Evolutionary conservation across 2,888 invertebrate species (phyloP), one percentile per base, ranked within the genome.

Genomic region (Altica lythri): DNA sequence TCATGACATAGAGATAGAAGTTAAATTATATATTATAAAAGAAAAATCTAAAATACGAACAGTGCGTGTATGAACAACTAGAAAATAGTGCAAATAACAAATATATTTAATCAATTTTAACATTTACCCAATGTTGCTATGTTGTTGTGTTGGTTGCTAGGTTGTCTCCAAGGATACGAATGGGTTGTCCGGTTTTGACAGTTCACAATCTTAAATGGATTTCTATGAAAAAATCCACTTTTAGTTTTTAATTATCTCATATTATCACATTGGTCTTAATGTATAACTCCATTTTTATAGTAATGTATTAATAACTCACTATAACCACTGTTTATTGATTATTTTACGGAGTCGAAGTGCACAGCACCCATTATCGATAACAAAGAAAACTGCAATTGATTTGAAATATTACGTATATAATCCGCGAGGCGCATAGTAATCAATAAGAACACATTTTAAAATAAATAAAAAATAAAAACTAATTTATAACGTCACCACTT

Each of bases 81-180:
- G 29, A 54, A 43, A 54, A 38, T 45, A 42, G 61, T 62, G 59
- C 59, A 59, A 60, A 53, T 49, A 57, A 46, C 45, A 52, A 18
- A 10, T 53, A 55, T 53, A 49, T 53, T 43, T 35, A 49, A 40
- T 48, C 51, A 61, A 68, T 64, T 67, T 68, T 58, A 63, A 65
- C 48, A 64, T 72, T 75, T 75, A 75, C 74, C 75, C 74, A 72
- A 68, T 72, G 75, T 75, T 73, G 71, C 72, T 75, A 75, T 77
- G 77, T 77, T 77, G 77, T 76, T 77, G 76, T 76, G 76, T 76
- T 72, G 75, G 77, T 77, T 77, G 77, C 77, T 77, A 69, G 74
- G 73, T 73, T 71, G 74, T 77, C 76, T 67, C 77, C 77, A 77
- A 77, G 77, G 77, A 77, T 77, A 77, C 77, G 72, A 68, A 71